phyloP scores from a whole-genome alignment of 2,888 invertebrate genomes.

The Sphaeridia pumilis region DNA sequence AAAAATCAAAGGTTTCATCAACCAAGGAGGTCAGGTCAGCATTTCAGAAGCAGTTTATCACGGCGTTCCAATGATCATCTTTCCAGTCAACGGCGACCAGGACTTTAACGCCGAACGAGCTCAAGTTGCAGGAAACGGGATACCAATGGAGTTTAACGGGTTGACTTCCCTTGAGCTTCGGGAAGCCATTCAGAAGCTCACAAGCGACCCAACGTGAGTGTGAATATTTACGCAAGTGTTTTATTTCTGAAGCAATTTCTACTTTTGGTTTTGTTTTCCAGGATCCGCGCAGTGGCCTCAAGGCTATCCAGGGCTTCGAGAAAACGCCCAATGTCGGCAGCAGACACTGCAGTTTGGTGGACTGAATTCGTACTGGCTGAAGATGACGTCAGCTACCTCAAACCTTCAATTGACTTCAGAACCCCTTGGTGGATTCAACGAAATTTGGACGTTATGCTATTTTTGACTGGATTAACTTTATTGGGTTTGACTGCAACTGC shows the following conservation, averaged over 20 bases:
- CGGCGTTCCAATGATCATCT: constrained; percentile 22
- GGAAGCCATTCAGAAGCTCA: constrained; percentile 16
- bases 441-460: too few relatives aligned
- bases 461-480: not conserved
- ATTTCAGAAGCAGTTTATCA: constrained; percentile 23
- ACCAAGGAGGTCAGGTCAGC: constrained; percentile 24
- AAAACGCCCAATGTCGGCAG: constrained; percentile 18
- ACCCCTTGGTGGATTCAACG: too few relatives aligned
- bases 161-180: constrained; percentile 18
- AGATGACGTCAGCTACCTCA: not conserved
- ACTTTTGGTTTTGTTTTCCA: too few relatives aligned
- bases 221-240: too few relatives aligned
- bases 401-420: not conserved
- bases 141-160: constrained; percentile 18
- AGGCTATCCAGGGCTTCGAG: constrained; percentile 1
- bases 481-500: not conserved
- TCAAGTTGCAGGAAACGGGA: constrained; percentile 21
- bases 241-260: too few relatives aligned
- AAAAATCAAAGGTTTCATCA: constrained; percentile 24
- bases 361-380: constrained; percentile 22
- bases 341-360: constrained; percentile 21
- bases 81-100: constrained; percentile 26
- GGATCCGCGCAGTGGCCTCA: not conserved
- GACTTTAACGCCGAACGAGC: constrained; percentile 24
- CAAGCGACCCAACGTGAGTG: constrained; percentile 17